Evolutionary conservation across 2,797 vertebrate genomes (phyloP).

Genomic region (Gallinago nigripennis): DNA sequence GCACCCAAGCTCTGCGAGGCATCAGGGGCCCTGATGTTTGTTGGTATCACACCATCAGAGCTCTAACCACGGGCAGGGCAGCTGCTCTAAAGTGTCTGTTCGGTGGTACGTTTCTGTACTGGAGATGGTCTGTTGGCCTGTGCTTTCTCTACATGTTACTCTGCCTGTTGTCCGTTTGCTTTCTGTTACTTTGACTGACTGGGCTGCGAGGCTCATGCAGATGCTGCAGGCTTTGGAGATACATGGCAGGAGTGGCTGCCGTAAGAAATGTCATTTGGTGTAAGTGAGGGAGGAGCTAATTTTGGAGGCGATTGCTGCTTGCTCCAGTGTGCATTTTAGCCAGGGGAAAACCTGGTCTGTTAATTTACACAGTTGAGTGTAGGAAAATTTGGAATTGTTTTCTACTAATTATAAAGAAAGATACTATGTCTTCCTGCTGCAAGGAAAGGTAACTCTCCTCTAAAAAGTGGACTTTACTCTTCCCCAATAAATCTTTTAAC

Average conservation of each 20-base stretch:
- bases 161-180: not conserved
- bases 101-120: not conserved
- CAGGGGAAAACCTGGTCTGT: not conserved
- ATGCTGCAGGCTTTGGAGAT: not conserved
- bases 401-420: not conserved
- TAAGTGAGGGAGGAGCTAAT: not conserved
- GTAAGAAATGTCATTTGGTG: not conserved
- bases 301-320: not conserved
- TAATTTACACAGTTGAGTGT: not conserved
- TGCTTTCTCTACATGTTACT: accelerated
- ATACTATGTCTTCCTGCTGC: not conserved
- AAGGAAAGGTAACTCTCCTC: not conserved
- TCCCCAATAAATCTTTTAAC: not conserved
- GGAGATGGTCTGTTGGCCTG: not conserved
- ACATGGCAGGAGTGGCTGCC: not conserved
- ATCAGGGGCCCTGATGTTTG: not conserved
- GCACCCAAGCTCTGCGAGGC: accelerated
- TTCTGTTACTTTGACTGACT: not conserved
- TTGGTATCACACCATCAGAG: not conserved
- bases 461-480: not conserved
- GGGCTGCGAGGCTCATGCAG: accelerated
- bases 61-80: not conserved
- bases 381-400: not conserved
- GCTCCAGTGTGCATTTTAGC: not conserved
- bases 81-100: not conserved